phyloP scores from a whole-genome alignment of 1,140 invertebrate genomes.

The Anastatus disparis region DNA sequence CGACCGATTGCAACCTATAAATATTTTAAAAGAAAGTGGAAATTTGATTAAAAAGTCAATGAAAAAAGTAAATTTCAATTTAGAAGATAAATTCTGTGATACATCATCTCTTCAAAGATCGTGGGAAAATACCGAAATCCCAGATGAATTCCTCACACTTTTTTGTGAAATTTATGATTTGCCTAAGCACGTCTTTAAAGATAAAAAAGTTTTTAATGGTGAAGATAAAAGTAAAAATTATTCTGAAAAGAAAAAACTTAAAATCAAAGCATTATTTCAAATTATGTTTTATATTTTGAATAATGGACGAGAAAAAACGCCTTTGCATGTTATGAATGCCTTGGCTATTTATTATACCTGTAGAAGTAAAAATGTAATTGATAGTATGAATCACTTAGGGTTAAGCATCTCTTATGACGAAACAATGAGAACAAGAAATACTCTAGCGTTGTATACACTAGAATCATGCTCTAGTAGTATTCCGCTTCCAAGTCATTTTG shows the following conservation, averaged over 20 bases:
- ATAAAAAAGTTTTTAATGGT: background rate
- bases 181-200: background rate
- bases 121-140: background rate
- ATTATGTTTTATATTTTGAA: constrained; percentile 25
- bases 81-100: background rate
- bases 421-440: constrained; percentile 23
- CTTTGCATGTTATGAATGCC: constrained; percentile 26
- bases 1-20: background rate
- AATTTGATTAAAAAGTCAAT: background rate
- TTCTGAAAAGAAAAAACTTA: constrained; percentile 1
- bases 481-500: constrained; percentile 35
- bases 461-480: constrained; percentile 1
- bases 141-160: background rate
- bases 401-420: constrained; percentile 37
- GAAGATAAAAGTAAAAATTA: background rate
- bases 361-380: constrained; percentile 24
- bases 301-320: constrained; percentile 13
- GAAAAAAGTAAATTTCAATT: constrained; percentile 10
- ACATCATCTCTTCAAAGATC: background rate
- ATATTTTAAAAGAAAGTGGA: constrained; percentile 5
- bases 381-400: constrained; percentile 27
- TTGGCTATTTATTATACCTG: constrained; percentile 11
- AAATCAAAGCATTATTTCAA: constrained; percentile 28
- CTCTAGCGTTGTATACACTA: constrained; percentile 25
- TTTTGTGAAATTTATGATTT: background rate